These are phyloP conservation scores for Epinephelus moara DNA, from an alignment of 2,113 vertebrate species.

Conservation along the genomic window DNA sequence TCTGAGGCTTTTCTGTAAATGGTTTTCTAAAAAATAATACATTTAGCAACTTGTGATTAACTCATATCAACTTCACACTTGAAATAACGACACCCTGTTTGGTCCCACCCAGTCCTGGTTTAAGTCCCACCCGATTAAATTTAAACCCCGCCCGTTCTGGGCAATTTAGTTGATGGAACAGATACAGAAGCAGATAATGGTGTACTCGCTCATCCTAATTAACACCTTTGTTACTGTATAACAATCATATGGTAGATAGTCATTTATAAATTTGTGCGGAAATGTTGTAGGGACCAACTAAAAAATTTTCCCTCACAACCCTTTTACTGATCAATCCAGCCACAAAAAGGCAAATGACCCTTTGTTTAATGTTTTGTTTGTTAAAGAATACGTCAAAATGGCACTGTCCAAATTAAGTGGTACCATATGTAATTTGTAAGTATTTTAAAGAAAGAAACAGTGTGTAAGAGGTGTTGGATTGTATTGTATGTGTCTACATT, in stretches of 20 bases:
- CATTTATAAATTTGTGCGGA: neutral
- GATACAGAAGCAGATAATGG: too few species aligned
- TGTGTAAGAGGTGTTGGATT: neutral
- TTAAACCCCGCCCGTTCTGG: too few species aligned
- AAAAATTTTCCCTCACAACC: neutral
- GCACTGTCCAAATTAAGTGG: neutral
- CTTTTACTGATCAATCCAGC: neutral
- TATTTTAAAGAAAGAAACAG: neutral
- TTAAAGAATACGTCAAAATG: neutral
- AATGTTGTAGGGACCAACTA: neutral
- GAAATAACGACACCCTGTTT: too few species aligned
- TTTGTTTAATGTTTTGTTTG: neutral
- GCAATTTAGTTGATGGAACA: too few species aligned
- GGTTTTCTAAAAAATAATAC: too few species aligned
- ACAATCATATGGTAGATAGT: neutral
- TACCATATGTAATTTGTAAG: neutral
- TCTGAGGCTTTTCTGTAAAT: too few species aligned
- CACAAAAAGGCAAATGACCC: neutral
- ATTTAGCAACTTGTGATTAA: too few species aligned
- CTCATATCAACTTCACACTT: too few species aligned
- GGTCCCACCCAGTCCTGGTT: too few species aligned
- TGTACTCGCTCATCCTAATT: neutral
- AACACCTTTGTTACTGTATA: neutral
- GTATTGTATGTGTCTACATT: slow-evolving; percentile 11
- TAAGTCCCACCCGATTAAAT: too few species aligned